Evolutionary conservation across 2,888 invertebrate species (phyloP), one percentile per base, ranked within the genome.

Genomic region (Thymelicus sylvestris): DNA sequence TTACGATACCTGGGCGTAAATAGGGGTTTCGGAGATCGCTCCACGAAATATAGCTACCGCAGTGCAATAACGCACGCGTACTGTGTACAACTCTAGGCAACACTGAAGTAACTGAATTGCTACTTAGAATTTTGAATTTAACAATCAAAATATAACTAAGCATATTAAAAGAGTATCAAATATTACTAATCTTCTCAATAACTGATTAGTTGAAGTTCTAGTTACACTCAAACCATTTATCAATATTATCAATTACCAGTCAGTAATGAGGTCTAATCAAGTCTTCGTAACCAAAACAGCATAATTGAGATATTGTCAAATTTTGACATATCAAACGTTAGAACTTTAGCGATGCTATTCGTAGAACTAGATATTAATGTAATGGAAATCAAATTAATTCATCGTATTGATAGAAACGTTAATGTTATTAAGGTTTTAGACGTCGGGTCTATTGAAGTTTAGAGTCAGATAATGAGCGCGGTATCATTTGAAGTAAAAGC

Each of bases 1-100:
- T 80, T 83, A 80, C 84, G 81, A 82, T 89, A 90, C 90, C 90
- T 90, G 89, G 79, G 80, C 83, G 86, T 86, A 87, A 89, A 90
- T 89, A 86, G 86, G 85, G 85, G 87, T 86, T 86, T 85, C 80
- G 82, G 82, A 84, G 85, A 88, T 86, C 86, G 86, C 79, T 73
- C 75, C 78, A 77, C 83, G 81, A 86, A 85, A 88, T 86, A 87
- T 86, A 84, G 82, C 74, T 66, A 73, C 69, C 69, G 69, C 69
- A 64, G 64, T 65, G 69, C 69, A 64, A 69, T 69, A 69, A 69
- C 57, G 64, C 59, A 48, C 39, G 44, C 50, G 44, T 67, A 50
- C 12, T 55, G 47, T 68, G 64, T 64, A 69, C 63, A n/a, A 19
- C 48, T 48, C 48, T 57, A 63, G 64, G 59, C 69, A 39, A 63